These are phyloP conservation scores for Campylomormyrus tamandua DNA, from an alignment of 2,113 vertebrate species.

Conservation along the genomic window DNA sequence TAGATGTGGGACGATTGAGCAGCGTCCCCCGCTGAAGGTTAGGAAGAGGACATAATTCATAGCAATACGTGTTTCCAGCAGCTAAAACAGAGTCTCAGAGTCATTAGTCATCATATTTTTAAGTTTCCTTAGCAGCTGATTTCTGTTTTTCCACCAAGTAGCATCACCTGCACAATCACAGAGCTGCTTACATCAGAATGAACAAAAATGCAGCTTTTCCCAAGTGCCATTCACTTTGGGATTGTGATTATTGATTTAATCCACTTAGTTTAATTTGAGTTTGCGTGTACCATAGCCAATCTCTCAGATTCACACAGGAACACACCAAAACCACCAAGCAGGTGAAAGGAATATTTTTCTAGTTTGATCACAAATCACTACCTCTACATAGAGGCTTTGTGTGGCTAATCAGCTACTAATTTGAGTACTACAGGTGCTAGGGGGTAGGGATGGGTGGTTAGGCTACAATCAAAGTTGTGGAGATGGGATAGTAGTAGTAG, in stretches of 20 bases:
- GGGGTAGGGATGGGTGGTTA: constrained; percentile 56
- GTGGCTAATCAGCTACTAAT: constrained; percentile 51
- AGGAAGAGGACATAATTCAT: not conserved
- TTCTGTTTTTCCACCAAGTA: not conserved
- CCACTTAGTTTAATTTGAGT: not conserved
- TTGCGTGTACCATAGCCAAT: not conserved
- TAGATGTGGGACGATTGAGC: not conserved
- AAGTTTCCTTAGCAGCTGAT: not conserved
- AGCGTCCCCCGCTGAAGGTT: not conserved
- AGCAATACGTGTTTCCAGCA: not conserved
- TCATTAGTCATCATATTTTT: not conserved
- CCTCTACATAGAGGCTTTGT: not conserved
- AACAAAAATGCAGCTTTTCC: not conserved
- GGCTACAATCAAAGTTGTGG: constrained; percentile 37
- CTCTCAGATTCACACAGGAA: not conserved
- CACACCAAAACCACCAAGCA: not conserved
- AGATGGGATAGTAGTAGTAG: constrained; percentile 6
- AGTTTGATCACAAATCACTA: constrained; percentile 12
- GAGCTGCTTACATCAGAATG: not conserved
- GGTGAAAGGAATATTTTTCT: not conserved
- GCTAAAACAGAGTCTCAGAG: no score
- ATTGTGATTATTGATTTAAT: not conserved
- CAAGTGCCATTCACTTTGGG: not conserved
- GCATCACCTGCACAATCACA: not conserved
- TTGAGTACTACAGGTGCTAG: constrained; percentile 37